Base-by-base conservation (phyloP, 2,797 vertebrate genomes). In the Melanotaenia nigrans region DNA sequence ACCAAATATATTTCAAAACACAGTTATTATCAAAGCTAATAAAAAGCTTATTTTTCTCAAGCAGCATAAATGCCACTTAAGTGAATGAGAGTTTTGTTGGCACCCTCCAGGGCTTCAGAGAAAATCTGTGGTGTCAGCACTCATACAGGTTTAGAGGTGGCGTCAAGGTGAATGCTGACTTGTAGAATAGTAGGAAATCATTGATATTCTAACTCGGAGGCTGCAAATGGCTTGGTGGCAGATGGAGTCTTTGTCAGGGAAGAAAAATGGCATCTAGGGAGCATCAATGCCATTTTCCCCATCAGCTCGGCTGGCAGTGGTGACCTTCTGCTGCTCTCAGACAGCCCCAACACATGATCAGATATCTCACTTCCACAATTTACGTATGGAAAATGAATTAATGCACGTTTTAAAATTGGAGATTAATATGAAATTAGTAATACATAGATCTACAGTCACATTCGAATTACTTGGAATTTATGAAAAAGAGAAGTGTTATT, bases 201-300 rank as follows among this genome's bases (percentile, higher is more conserved):
- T 97, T 97, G 96, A 95, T 96, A 97, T 97, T 98, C 97, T 95
- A 94, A 95, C 95, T 96, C 92, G 12, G 93, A 95, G 93, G 92
- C 95, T 95, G 94, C 94, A 96, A 97, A 96, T 95, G 96, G 95
- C 95, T 94, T 85, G 62, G 94, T 95, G 95, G 96, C 96, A 98
- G 96, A 98, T 97, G 96, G 97, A 96, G 95, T 95, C 96, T 96
- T 96, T 97, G 96, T 98, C 96, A 96, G 94, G 92, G 91, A 97
- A 96, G 96, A 98, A 95, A 96, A 96, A 97, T 96, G 95, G 96
- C 95, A 96, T 94, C 92, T 94, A 90, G 88, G 94, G 93, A 95
- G 87, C 92, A 92, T 92, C 92, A 72, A 89, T 90, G 93, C 92
- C 93, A 90, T 92, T 95, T 93, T 90, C 93, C 88, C 94, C 91